Percentiles rank a stretch among this genome's conserved stretches.
Conservation (phyloP, 2,113 vertebrate genomes). For the Pituophis catenifer region DNA sequence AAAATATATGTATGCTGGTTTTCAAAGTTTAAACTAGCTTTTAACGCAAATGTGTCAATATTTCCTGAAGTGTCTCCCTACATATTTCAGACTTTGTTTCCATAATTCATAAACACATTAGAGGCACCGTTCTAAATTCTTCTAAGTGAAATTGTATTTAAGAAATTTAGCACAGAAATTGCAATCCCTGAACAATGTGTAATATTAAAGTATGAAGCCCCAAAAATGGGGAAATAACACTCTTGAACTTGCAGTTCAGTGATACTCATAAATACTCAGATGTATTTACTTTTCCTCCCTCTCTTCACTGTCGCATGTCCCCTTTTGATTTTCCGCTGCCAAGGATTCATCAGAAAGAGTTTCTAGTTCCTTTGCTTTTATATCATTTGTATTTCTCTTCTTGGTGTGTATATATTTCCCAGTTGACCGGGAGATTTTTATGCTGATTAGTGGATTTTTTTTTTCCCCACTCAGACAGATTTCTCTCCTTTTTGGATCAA, state of each 20-base stretch:
- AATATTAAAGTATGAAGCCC: not conserved
- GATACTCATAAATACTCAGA: not conserved
- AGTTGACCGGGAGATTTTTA: conserved; percentile 17
- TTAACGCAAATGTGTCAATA: not conserved
- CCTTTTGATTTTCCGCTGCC: not conserved
- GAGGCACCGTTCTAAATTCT: not conserved
- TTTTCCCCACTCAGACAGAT: not conserved
- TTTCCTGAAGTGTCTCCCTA: not conserved
- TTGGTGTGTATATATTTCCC: not conserved
- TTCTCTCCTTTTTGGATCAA: conserved; percentile 20
- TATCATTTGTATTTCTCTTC: not conserved
- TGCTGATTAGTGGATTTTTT: not conserved
- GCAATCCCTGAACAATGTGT: rapidly evolving
- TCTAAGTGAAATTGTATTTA: not conserved
- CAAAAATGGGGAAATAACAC: not conserved
- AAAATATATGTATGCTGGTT: not conserved
- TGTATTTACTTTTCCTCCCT: not conserved
- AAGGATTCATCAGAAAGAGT: not conserved
- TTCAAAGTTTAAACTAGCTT: not conserved
- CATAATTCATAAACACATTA: not conserved
- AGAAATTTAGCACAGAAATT: not conserved
- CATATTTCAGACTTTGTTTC: not conserved
- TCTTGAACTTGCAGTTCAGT: not conserved
- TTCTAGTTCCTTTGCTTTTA: conserved; percentile 22
- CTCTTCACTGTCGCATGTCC: not conserved